Evolutionary conservation across 2,113 vertebrate genomes (phyloP), one percentile per base, ranked within the genome.

Genomic region (Zonotrichia leucophrys): DNA sequence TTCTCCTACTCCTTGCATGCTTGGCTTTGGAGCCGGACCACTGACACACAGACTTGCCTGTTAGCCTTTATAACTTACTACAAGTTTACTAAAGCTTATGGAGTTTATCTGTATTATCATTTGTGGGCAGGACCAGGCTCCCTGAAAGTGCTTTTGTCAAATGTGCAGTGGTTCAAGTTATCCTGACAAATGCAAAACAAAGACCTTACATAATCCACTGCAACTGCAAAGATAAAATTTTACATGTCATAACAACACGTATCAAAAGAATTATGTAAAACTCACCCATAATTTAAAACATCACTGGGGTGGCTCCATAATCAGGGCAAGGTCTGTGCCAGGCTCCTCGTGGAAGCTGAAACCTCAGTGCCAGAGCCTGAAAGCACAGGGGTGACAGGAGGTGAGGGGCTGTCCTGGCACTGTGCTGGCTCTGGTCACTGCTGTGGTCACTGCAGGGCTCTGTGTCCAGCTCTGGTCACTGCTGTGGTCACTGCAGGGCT

Each of bases 241-340:
- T 58, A 93, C 89, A 74, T 75, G 90, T 91, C 94, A 78, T 73
- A 95, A 92, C 86, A 97, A 91, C 47, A 64, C 19, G 7, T 94
- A 74, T 59, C 87, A 81, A 89, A 94, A 87, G 83, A 92, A 91
- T 90, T 88, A 94, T 70, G 87, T 50, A 77, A 97, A 94, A 53
- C 92, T 96, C 96, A 96, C 92, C 77, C 77, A 86, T 87, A 76
- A 97, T 97, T 97, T 96, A 94, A 91, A 96, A 86, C 86, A 95
- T 78, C 94, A 50, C 63, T 56, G 60, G 86, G 92, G 93, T 87
- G 80, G 28, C 55, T 78, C 96, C 10, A 8, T 82, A 96, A 96
- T 94, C 96, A 97, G 93, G 93, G 89, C 72, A 78, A 87, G 83
- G 95, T 83, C 86, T 96, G 72, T 63, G 74, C 91, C 89, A 94